phyloP scores from a whole-genome alignment of 37 sponge, comb jelly and placozoan genomes.

The Aplysina aerophoba region DNA sequence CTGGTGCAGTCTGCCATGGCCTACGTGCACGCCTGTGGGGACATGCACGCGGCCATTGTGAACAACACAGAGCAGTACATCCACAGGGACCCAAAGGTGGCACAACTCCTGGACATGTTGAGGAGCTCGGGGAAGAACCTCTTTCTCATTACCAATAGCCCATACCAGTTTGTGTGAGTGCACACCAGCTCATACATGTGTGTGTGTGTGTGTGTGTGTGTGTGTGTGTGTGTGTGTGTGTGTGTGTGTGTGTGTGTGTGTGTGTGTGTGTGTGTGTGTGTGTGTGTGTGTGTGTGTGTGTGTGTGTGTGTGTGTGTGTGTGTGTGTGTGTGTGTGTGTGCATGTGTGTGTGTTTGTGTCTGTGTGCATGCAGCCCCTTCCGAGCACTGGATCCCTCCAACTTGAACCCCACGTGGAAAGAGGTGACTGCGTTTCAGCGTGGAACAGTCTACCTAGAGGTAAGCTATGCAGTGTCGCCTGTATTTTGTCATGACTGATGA shows the following conservation, averaged over 20 bases:
- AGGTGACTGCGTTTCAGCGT: constrained; percentile 49
- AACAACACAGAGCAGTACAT: constrained; percentile 66
- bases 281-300: neutral
- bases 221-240: constrained; percentile 8
- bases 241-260: neutral
- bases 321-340: constrained; percentile 33
- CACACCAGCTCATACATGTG: neutral
- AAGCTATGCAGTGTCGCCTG: no score
- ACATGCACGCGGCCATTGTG: constrained; percentile 63
- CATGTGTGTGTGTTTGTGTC: constrained; percentile 22
- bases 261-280: neutral
- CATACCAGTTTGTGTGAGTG: constrained; percentile 86
- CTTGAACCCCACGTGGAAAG: constrained; percentile 62
- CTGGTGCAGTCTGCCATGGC: constrained; percentile 56
- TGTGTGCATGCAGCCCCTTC: neutral
- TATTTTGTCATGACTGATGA: no score
- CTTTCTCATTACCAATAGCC: constrained; percentile 94
- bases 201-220: no score
- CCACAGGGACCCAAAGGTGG: constrained; percentile 37
- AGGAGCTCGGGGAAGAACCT: constrained; percentile 79
- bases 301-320: constrained; percentile 25
- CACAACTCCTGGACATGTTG: constrained; percentile 61
- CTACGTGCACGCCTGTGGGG: constrained; percentile 64
- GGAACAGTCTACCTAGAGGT: constrained; percentile 76
- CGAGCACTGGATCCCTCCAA: neutral